Conservation (phyloP, 2,888 invertebrate species). For the Machimus atricapillus region DNA sequence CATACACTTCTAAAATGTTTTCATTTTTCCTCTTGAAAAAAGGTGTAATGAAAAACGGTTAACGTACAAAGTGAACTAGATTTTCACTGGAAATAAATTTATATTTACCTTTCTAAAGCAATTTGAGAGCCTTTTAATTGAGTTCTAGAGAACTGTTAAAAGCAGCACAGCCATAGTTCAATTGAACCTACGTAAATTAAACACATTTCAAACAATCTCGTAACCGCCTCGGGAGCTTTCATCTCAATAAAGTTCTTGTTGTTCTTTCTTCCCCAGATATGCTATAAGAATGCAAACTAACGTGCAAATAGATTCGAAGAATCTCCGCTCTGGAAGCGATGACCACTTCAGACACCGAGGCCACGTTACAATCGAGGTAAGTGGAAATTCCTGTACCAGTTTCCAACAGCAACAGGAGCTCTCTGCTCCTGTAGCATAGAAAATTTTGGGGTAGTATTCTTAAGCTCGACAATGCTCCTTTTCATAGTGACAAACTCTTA, state of each 20-base stretch:
- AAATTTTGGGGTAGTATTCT: not conserved
- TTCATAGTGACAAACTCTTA: not conserved
- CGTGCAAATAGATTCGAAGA: slow-evolving; percentile 77
- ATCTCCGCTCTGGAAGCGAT: slow-evolving; percentile 69
- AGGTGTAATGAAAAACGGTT: too few species aligned
- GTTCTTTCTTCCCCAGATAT: slow-evolving; percentile 59
- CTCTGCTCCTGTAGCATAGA: not conserved
- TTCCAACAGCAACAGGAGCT: not conserved
- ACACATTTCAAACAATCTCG: not conserved
- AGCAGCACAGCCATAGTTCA: not conserved
- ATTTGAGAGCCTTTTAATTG: not conserved
- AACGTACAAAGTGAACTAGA: not conserved
- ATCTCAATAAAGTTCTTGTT: not conserved
- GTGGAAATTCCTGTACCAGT: slow-evolving; percentile 47
- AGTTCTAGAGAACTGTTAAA: not conserved
- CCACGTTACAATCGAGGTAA: slow-evolving; percentile 62
- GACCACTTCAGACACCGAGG: slow-evolving; percentile 65
- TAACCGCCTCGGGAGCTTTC: not conserved
- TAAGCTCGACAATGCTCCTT: not conserved
- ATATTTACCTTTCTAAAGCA: not conserved
- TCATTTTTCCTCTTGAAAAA: too few species aligned
- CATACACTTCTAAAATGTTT: too few species aligned
- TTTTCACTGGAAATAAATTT: not conserved
- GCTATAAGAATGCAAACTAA: slow-evolving; percentile 71
- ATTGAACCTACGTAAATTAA: not conserved